A percentile compares a stretch with the other conserved stretches of the same genome.
Evolutionary conservation across 1,140 invertebrate genomes (phyloP).

Genomic region (Panagrolaimus sp.): DNA sequence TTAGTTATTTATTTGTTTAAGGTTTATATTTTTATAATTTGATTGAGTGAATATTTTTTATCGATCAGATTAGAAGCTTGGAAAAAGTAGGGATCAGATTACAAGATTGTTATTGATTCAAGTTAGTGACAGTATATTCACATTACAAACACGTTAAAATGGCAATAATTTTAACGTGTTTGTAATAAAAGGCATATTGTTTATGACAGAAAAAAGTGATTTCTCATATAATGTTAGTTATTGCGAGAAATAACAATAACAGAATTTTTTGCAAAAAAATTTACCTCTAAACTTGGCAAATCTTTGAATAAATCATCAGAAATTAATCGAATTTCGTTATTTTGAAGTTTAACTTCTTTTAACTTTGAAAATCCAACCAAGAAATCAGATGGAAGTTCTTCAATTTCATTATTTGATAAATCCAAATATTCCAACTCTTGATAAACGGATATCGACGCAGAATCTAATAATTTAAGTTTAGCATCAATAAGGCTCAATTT

Average conservation of each 20-base stretch:
- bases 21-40: too few species aligned
- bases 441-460: neutral
- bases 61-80: too few species aligned
- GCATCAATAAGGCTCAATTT: neutral
- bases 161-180: neutral
- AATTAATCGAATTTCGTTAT: constrained; percentile 14
- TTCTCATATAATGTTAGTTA: too few species aligned
- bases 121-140: too few species aligned
- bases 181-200: too few species aligned
- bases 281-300: constrained; percentile 2
- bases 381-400: constrained; percentile 10
- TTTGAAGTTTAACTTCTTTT: neutral
- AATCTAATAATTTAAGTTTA: neutral
- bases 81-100: too few species aligned
- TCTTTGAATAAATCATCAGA: constrained; percentile 13
- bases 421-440: constrained; percentile 7
- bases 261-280: neutral
- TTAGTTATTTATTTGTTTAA: too few species aligned
- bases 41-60: too few species aligned
- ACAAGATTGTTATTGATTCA: too few species aligned
- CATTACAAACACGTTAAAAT: too few species aligned
- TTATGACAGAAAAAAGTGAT: too few species aligned
- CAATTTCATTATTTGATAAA: neutral
- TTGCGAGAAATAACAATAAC: neutral
- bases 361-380: constrained; percentile 8